phyloP scores from a whole-genome alignment of 2,888 invertebrate species.

The Keiferia lycopersicella region DNA sequence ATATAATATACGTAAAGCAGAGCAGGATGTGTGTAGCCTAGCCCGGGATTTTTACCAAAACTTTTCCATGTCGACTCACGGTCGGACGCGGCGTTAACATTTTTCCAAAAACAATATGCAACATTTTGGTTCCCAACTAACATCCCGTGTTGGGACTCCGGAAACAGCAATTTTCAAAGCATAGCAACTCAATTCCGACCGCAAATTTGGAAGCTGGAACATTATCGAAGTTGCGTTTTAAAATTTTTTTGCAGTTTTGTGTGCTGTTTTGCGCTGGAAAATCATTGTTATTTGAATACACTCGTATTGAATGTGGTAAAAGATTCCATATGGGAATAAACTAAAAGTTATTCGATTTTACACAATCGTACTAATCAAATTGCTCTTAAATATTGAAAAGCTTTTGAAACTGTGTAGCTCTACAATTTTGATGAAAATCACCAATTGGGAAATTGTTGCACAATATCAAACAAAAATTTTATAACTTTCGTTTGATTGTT shows the following conservation, averaged over 20 bases:
- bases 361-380: too few species aligned
- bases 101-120: conserved; percentile 20
- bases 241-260: not conserved
- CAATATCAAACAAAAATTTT: too few species aligned
- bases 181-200: conserved; percentile 19
- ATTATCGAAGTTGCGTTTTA: conserved; percentile 13
- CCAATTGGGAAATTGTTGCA: too few species aligned
- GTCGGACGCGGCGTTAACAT: conserved; percentile 20
- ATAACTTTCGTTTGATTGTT: too few species aligned
- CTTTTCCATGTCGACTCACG: conserved; percentile 23
- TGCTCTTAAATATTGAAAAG: too few species aligned
- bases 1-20: not conserved
- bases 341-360: too few species aligned
- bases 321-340: too few species aligned
- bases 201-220: conserved; percentile 8
- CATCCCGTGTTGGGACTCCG: conserved; percentile 18
- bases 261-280: not conserved
- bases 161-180: conserved; percentile 13
- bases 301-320: too few species aligned
- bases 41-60: conserved; percentile 25
- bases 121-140: conserved; percentile 20
- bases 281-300: not conserved
- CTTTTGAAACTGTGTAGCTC: too few species aligned
- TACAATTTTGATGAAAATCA: too few species aligned
- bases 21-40: conserved; percentile 26